Base-by-base conservation (phyloP, 2,888 invertebrate genomes). In the Fragum sueziense region DNA sequence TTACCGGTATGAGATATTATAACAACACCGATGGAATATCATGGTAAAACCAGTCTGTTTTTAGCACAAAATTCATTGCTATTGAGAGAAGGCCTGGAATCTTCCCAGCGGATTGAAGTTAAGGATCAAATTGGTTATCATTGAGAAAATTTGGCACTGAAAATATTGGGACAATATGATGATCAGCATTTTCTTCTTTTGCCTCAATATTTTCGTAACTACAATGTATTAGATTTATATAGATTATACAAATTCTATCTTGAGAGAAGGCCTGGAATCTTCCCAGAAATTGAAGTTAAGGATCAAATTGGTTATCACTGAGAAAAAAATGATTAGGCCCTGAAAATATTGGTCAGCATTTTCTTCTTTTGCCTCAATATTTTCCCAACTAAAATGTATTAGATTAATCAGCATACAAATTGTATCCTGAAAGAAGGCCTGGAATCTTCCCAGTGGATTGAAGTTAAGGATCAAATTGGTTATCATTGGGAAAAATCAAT, bases 401-500 rank as follows among this genome's bases (percentile, higher is more conserved):
- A 41, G 41, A 41, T 9, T 9, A 11, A 11, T 41, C 41, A 41
- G n/a, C n/a, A n/a, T n/a, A n/a, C n/a, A n/a, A n/a, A n/a, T n/a
- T n/a, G n/a, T n/a, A n/a, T n/a, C n/a, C n/a, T n/a, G n/a, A n/a
- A n/a, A n/a, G n/a, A n/a, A n/a, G n/a, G n/a, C n/a, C n/a, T n/a
- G n/a, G n/a, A n/a, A n/a, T n/a, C n/a, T n/a, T 37, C 37, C 14
- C 37, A 37, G 37, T 37, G 37, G 37, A 14, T 37, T 37, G 14
- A 7, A 22, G 52, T n/a, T 22, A 52, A 52, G 52, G 52, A 52
- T 52, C 22, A 52, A 52, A 52, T 52, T 52, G 52, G 52, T 52
- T 52, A 52, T 52, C 52, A 52, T 52, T 52, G 52, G n/a, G 52
- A 52, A 52, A 52, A 52, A 52, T 52, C 52, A 52, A 52, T 52